Percentiles rank a stretch among this genome's conserved stretches.
Evolutionary conservation across 2,888 invertebrate genomes (phyloP).

Genomic region (Andrena haemorrhoa): DNA sequence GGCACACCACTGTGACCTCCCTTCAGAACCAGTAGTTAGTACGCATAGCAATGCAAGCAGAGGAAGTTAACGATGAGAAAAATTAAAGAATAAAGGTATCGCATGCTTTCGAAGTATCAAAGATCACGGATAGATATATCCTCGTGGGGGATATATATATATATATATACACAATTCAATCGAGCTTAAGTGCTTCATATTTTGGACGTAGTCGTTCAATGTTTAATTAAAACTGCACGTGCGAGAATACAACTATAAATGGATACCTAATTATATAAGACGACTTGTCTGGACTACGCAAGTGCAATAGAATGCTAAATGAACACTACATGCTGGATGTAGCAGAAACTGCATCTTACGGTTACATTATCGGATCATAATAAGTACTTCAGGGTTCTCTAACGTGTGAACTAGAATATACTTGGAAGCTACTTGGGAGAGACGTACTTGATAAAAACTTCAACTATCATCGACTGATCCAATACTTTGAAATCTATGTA

Average conservation of each 20-base stretch:
- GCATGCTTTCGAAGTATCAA: conserved; percentile 69
- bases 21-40: conserved; percentile 85
- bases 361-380: conserved; percentile 16
- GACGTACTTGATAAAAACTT: conserved; percentile 15
- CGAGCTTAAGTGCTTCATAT: not conserved
- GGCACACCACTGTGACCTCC: conserved; percentile 84
- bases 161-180: conserved; percentile 17
- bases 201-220: not conserved
- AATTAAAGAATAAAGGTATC: conserved; percentile 65
- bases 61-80: conserved; percentile 81
- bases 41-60: conserved; percentile 83
- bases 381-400: conserved; percentile 2
- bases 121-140: conserved; percentile 24
- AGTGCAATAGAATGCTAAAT: conserved; percentile 72
- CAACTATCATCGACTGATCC: not conserved
- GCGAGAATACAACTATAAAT: conserved; percentile 46
- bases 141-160: not conserved
- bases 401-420: conserved; percentile 12
- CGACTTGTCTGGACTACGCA: conserved; percentile 53
- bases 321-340: conserved; percentile 76
- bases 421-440: conserved; percentile 36
- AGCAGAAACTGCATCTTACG: conserved; percentile 59
- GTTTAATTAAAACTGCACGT: conserved; percentile 35
- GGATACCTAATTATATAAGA: conserved; percentile 27
- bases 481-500: not conserved